A percentile compares a stretch with the other conserved stretches of the same genome.
phyloP scores from a whole-genome alignment of 2,113 vertebrate genomes.

The Ascaphus truei region DNA sequence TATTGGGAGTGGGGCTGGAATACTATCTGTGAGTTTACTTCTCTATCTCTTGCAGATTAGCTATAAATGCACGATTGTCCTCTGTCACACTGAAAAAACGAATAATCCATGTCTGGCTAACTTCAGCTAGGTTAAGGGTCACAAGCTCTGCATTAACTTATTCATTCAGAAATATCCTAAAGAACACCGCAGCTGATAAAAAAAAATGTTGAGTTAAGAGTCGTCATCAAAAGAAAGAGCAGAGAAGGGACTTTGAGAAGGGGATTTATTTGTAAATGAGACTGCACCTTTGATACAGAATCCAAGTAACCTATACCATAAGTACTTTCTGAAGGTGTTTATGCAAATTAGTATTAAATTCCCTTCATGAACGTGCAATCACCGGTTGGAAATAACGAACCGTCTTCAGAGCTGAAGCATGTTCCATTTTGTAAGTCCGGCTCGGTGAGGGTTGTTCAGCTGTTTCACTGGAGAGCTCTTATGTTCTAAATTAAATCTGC shows the following conservation, averaged over 20 bases:
- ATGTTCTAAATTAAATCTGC: slow-evolving; percentile 33
- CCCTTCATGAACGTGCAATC: slow-evolving; percentile 21
- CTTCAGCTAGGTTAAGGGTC: too few species aligned
- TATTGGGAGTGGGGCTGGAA: too few species aligned
- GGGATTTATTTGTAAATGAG: slow-evolving; percentile 16
- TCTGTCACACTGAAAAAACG: too few species aligned
- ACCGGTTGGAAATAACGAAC: slow-evolving; percentile 20
- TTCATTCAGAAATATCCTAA: too few species aligned
- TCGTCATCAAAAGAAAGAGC: background rate
- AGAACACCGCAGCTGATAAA: too few species aligned
- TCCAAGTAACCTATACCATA: slow-evolving; percentile 25
- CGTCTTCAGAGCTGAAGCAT: background rate
- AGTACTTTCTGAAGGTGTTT: slow-evolving; percentile 27
- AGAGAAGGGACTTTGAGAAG: background rate
- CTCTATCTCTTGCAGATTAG: too few species aligned
- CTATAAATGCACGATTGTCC: too few species aligned
- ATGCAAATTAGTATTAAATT: slow-evolving; percentile 32
- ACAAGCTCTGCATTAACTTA: too few species aligned
- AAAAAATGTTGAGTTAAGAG: background rate
- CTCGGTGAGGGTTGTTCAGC: slow-evolving; percentile 21
- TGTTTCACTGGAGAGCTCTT: slow-evolving; percentile 21
- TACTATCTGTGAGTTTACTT: too few species aligned
- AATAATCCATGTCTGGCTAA: too few species aligned
- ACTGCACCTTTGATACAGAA: slow-evolving; percentile 5
- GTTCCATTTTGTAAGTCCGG: slow-evolving; percentile 24